These are phyloP conservation scores for Lacanobia oleracea DNA, from an alignment of 2,888 invertebrate genomes.

Conservation along the genomic window DNA sequence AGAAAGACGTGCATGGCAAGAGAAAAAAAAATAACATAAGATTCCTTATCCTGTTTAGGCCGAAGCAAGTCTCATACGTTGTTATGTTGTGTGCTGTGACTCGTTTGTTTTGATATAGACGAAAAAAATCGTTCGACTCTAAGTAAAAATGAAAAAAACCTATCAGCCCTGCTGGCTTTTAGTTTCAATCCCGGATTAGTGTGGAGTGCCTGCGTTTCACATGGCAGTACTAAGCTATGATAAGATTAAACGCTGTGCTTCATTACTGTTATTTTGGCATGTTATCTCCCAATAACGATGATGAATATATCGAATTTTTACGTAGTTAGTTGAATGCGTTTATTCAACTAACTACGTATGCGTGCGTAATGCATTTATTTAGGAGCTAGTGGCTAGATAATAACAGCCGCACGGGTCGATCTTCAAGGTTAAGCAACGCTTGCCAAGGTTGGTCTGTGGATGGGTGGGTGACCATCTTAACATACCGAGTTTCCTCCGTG, in stretches of 20 bases:
- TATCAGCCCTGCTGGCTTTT: not conserved
- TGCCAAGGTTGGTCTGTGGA: too few species aligned
- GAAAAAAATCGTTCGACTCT: not conserved
- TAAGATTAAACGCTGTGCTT: conserved; percentile 39
- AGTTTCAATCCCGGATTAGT: not conserved
- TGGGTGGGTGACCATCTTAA: too few species aligned
- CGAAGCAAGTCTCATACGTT: not conserved
- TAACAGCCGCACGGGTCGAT: too few species aligned
- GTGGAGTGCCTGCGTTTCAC: conserved; percentile 34
- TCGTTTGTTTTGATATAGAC: too few species aligned
- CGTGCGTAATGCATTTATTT: too few species aligned
- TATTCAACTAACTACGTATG: too few species aligned
- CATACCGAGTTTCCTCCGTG: too few species aligned
- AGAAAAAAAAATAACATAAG: too few species aligned
- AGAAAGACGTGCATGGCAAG: not conserved
- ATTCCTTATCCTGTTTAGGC: not conserved
- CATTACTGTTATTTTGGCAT: not conserved
- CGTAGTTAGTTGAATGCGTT: not conserved
- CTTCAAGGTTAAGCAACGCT: too few species aligned
- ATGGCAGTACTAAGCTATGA: conserved; percentile 17
- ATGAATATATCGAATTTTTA: conserved; percentile 2
- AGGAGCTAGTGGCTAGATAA: too few species aligned
- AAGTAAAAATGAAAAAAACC: not conserved
- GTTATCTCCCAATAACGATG: not conserved
- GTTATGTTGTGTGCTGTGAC: not conserved